Evolutionary conservation across 2,797 vertebrate genomes (phyloP).

Genomic region (Nyctalus aviator): DNA sequence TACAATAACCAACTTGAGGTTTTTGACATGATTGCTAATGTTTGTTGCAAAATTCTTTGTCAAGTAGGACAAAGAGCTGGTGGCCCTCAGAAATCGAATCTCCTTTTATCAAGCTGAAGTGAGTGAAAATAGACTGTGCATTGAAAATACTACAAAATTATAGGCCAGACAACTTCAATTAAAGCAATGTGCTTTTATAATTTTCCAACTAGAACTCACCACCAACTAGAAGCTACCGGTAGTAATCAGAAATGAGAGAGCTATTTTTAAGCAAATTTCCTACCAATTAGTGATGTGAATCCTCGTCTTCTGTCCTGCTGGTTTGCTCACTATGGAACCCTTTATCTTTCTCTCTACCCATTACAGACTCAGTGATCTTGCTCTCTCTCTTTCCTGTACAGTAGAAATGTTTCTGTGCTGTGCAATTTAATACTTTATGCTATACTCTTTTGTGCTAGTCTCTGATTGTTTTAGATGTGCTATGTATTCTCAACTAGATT

Average conservation of each 20-base stretch:
- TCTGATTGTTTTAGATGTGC: conserved; percentile 33
- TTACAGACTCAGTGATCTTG: background rate
- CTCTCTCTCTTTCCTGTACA: background rate
- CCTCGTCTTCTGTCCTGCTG: background rate
- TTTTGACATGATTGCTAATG: conserved; percentile 1
- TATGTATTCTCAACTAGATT: conserved; percentile 34
- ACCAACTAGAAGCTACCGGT: background rate
- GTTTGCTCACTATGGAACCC: background rate
- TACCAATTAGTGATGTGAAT: background rate
- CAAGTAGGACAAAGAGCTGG: background rate
- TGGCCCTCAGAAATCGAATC: conserved; percentile 23
- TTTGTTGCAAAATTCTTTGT: conserved; percentile 53
- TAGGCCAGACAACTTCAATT: conserved; percentile 31
- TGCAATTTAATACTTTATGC: conserved; percentile 45
- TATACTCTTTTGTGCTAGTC: background rate
- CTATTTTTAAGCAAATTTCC: conserved; percentile 53
- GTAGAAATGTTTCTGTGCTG: no score
- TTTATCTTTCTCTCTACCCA: background rate
- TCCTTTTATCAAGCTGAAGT: background rate
- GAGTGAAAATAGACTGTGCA: background rate
- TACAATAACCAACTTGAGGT: conserved; percentile 11
- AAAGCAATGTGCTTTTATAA: conserved; percentile 38
- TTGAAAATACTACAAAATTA: conserved; percentile 11
- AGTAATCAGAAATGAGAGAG: conserved; percentile 57
- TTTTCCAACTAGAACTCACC: conserved; percentile 35